These are phyloP conservation scores for Drosophila tripunctata DNA, from an alignment of 2,888 invertebrate genomes.

Conservation along the genomic window DNA sequence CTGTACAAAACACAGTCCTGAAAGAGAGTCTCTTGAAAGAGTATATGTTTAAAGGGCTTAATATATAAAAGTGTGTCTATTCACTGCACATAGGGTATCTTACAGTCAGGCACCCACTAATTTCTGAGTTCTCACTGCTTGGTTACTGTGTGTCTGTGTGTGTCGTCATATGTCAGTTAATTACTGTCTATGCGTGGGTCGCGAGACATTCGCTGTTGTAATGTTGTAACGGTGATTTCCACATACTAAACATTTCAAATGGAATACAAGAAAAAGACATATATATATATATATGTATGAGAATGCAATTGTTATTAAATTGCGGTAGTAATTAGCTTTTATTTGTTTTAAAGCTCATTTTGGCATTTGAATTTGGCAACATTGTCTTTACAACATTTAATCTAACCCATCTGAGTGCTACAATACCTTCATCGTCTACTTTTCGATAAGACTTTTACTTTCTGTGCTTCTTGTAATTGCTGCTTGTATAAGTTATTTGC, in stretches of 20 bases:
- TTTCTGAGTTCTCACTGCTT: background rate
- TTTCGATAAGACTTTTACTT: too few relatives aligned
- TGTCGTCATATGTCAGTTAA: conserved; percentile 56
- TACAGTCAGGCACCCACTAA: background rate
- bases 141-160: background rate
- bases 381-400: background rate
- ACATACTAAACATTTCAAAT: conserved; percentile 42
- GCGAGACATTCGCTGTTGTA: conserved; percentile 27
- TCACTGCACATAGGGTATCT: background rate
- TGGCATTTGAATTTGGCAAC: background rate
- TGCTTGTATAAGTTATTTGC: too few relatives aligned
- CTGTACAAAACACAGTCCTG: background rate
- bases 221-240: conserved; percentile 59
- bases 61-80: background rate
- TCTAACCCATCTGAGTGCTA: background rate
- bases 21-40: too few relatives aligned
- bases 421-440: too few relatives aligned
- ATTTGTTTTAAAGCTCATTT: background rate
- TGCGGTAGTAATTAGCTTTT: conserved; percentile 3
- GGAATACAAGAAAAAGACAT: conserved; percentile 23
- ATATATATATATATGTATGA: too few relatives aligned
- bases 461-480: too few relatives aligned
- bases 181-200: conserved; percentile 66
- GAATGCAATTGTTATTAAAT: conserved; percentile 45
- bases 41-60: too few relatives aligned